Percentiles rank a stretch among this genome's conserved stretches.
These are phyloP conservation scores for Eudasyphora cyanicolor DNA, from an alignment of 2,888 invertebrate species.

Conservation along the genomic window DNA sequence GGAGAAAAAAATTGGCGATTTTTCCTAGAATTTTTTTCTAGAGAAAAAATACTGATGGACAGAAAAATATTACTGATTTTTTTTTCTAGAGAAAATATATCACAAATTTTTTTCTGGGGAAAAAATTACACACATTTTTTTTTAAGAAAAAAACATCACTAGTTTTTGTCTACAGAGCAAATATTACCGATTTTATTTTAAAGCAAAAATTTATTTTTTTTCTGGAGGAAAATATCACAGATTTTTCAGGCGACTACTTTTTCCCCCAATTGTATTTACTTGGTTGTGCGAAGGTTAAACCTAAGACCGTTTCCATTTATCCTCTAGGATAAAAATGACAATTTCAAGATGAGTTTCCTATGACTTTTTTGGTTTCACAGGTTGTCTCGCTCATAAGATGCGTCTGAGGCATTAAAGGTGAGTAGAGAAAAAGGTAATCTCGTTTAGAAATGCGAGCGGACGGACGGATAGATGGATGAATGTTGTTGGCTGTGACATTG, in stretches of 20 bases:
- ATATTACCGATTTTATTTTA: too few relatives aligned
- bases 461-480: slow-evolving; percentile 3
- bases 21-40: too few relatives aligned
- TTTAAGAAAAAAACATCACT: too few relatives aligned
- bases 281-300: neutral
- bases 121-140: too few relatives aligned
- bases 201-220: too few relatives aligned
- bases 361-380: slow-evolving; percentile 7
- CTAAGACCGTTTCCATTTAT: slow-evolving; percentile 36
- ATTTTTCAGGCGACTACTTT: neutral
- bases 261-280: neutral
- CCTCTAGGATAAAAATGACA: slow-evolving; percentile 37
- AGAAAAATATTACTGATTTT: too few relatives aligned
- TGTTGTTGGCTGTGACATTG: slow-evolving; percentile 34
- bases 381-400: neutral
- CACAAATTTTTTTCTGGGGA: too few relatives aligned
- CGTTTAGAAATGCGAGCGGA: slow-evolving; percentile 5
- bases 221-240: too few relatives aligned
- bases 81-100: too few relatives aligned
- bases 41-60: too few relatives aligned
- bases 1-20: too few relatives aligned
- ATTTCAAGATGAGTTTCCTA: slow-evolving; percentile 48
- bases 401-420: neutral
- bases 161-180: too few relatives aligned
- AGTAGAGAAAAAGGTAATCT: slow-evolving; percentile 43